Base-by-base conservation (phyloP, 1,140 invertebrate genomes). In the Hetaerina americana region DNA sequence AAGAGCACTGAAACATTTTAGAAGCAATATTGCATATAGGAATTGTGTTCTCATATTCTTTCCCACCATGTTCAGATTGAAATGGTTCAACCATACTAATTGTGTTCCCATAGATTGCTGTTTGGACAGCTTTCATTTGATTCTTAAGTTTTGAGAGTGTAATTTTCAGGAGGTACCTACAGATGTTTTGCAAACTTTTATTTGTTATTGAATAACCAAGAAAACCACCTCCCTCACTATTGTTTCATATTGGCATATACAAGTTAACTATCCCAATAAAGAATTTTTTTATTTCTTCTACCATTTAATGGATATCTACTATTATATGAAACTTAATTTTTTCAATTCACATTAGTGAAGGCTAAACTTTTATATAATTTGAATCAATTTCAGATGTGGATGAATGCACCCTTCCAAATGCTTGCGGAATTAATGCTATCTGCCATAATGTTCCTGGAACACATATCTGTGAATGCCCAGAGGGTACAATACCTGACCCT, bases 361-460 rank as follows among this genome's bases (percentile, higher is more conserved):
- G 15, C 15, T 40, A 57, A 57, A 31, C 29, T 12, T 73, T 70
- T 71, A 76, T 70, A 66, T 68, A 15, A 72, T 70, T 77, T 57
- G 3, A 5, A 70, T 75, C n/a, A n/a, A n/a, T n/a, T 77, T 5
- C 74, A 86, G 88, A 96, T 82, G 86, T 96, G 25, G 87, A 96
- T 77, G 94, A 97, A 80, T 97, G 94, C 77, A 79, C 80, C 3
- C 83, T 81, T 74, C 75, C 78, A 3, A 84, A 85, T 70, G 81
- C 86, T 69, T 96, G 94, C 80, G 93, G 93, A 8, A 77, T 85
- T 15, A 90, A 91, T 24, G 93, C 93, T 3, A 84, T 88, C 26
- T 97, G 94, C 77, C 82, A 84, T 0, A 96, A 96, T 79, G 82
- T 83, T 28, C 85, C 88, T 18, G 94, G 94, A 10, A 88, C 88